Evolutionary conservation across 2,797 vertebrate genomes (phyloP), one percentile per base, ranked within the genome.

Genomic region (Rhinogobio ventralis): DNA sequence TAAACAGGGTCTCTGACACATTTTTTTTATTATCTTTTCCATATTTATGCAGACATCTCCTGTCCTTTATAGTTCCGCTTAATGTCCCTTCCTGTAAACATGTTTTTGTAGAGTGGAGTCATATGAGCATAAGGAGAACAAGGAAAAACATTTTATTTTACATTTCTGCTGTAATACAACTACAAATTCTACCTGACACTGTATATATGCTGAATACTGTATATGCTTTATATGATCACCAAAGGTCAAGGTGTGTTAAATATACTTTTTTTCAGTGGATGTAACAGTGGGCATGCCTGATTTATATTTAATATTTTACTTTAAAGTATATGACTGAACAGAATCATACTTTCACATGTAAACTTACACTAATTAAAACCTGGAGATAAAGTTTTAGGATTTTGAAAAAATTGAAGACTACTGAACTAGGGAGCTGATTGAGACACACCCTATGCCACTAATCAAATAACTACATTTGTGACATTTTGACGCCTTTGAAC

Each of bases 61-160:
- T 72, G 68, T 49, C 71, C 72, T 71, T 86, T 78, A 77, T 71
- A 33, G 62, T 51, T 76, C 53, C 15, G n/a, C 49, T 64, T 80
- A 30, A 30, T 33, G 64, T 53, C 42, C 46, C 71, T 84, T 86
- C 83, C 82, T 83, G 74, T 66, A 82, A 85, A 85, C 85, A 83
- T 72, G 79, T 72, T 83, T 75, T 62, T 66, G 19, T 66, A n/a
- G 25, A 72, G 15, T 7, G 42, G 49, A 78, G 57, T 86, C 68
- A 79, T 74, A 55, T 57, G 13, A 51, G 62, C 76, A 45, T 55
- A 84, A 67, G 30, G 11, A 72, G 68, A 46, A 28, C 39, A 46
- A 13, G 7, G 19, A 7, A 64, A 64, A 42, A 46, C 1, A 23
- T 15, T 15, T 66, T 66, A n/a, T 72, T 36, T 46, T 73, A 49